Base-by-base conservation (phyloP, 1,140 invertebrate genomes). In the Sycobia sp. region DNA sequence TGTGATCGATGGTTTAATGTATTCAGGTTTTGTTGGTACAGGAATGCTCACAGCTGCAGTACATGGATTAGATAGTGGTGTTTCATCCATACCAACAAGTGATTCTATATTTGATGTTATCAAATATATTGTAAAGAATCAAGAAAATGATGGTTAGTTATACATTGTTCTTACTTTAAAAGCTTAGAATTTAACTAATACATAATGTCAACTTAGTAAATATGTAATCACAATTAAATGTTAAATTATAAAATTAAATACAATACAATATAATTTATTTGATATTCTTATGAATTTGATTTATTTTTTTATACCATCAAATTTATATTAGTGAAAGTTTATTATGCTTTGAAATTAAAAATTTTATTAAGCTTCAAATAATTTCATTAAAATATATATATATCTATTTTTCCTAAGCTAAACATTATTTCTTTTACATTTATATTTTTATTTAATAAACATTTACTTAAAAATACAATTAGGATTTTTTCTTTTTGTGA, bases 1-100 rank as follows among this genome's bases (percentile, higher is more conserved):
- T 36, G 84, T 83, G 14, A 89, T 89, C 13, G 87, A 90, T 76
- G 89, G 91, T 76, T 88, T 89, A 23, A 79, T 82, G 66, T 77
- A 81, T 65, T 83, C 81, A 65, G 85, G 89, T 34, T 90, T 84
- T 76, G 86, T 91, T 44, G 90, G 90, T 0, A 68, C 74, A 69
- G 90, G 90, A 23, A 86, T 90, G 84, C 71, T 91, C 49, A 88
- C 85, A 57, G 89, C 84, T 38, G 86, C 88, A 13, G 82, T 91
- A 38, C 83, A 83, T 66, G 90, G 90, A 53, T 81, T 91, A 39
- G 83, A 83, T 65, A 90, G 90, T 44, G 76, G 82, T 57, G 74
- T 87, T 34, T 88, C 88, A 57, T 68, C 67, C 49, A 62, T 69
- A 46, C 74, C 73, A 46, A 46, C 65, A 1, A 61, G 44, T 25